Percentiles rank a stretch among this genome's conserved stretches.
Evolutionary conservation across 2,797 vertebrate genomes (phyloP).

Genomic region (Pangasius macronema): DNA sequence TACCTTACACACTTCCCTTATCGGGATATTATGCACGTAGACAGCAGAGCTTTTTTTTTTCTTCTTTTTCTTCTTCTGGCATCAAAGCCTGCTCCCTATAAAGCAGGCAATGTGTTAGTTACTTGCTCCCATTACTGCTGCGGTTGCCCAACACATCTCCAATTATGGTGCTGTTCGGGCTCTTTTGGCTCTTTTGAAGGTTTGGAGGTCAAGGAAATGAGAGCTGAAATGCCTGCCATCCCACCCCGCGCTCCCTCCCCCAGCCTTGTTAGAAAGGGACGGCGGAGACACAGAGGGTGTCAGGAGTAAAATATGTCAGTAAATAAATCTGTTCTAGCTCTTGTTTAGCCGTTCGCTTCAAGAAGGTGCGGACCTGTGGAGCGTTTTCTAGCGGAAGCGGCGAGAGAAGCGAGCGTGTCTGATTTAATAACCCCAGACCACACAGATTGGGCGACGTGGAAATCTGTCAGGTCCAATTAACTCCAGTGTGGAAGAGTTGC

Average conservation of each 20-base stretch:
- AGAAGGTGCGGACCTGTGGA: not conserved
- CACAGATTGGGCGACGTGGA: conserved; percentile 35
- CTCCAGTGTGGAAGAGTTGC: conserved; percentile 6
- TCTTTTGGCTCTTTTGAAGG: conserved; percentile 42
- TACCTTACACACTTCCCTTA: conserved; percentile 24
- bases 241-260: not conserved
- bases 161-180: conserved; percentile 52
- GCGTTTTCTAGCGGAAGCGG: conserved; percentile 37
- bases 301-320: conserved; percentile 14
- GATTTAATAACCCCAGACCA: conserved; percentile 47
- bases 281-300: conserved; percentile 25
- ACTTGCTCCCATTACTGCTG: conserved; percentile 40
- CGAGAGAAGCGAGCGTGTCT: conserved; percentile 14
- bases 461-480: conserved; percentile 49
- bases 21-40: conserved; percentile 35
- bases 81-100: conserved; percentile 40
- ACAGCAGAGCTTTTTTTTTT: not conserved
- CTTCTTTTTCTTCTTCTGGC: conserved; percentile 34
- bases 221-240: conserved; percentile 37
- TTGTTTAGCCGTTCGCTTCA: conserved; percentile 21
- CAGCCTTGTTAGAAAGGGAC: not conserved
- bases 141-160: conserved; percentile 48
- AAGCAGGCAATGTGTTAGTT: conserved; percentile 40
- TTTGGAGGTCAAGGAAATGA: conserved; percentile 50
- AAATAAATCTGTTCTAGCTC: conserved; percentile 41